Conservation (phyloP, 2,113 vertebrate species). For the Centrocercus urophasianus region DNA sequence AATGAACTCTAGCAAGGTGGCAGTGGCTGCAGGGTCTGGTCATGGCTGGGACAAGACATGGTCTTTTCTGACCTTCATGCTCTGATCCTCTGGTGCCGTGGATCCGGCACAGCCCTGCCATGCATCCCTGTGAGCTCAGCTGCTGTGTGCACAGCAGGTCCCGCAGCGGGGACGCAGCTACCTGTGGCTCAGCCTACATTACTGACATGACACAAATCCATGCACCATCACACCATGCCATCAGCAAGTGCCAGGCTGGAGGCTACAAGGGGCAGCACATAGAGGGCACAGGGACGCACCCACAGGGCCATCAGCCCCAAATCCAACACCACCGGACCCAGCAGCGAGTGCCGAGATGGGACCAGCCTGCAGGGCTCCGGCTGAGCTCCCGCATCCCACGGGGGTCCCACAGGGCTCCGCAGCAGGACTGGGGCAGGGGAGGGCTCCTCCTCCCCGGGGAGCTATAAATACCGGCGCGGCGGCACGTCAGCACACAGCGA, state of each 20-base stretch:
- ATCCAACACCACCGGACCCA: not conserved
- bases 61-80: not conserved
- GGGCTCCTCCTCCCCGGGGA: not conserved
- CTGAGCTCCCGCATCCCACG: not conserved
- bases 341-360: rapidly evolving
- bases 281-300: rapidly evolving
- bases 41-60: not conserved
- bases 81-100: not conserved
- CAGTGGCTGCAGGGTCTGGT: not conserved
- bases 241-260: rapidly evolving
- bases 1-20: conserved; percentile 45
- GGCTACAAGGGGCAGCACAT: rapidly evolving
- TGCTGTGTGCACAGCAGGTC: not conserved
- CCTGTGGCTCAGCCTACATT: not conserved
- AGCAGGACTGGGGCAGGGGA: not conserved
- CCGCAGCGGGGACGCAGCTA: rapidly evolving
- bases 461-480: conserved; percentile 41
- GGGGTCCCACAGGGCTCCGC: not conserved
- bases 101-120: not conserved
- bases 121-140: not conserved
- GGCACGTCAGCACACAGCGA: not conserved
- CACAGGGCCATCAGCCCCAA: rapidly evolving
- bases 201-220: not conserved
- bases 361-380: not conserved
- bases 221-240: no score